Conservation (phyloP, 2,888 invertebrate species). For the Physocephala rufipes region DNA sequence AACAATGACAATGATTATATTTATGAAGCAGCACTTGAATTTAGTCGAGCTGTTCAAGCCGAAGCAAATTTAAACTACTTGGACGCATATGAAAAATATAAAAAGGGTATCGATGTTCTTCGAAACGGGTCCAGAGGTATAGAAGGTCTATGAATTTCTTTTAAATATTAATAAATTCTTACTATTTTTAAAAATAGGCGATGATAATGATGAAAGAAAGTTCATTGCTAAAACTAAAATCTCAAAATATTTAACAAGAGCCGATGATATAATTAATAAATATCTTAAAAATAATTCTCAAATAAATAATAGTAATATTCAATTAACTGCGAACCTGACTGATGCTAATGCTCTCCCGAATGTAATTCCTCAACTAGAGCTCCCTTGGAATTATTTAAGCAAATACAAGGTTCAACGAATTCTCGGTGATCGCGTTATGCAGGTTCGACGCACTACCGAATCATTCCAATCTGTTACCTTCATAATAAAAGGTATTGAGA, state of each 20-base stretch:
- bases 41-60: constrained; percentile 64
- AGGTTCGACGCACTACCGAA: constrained; percentile 63
- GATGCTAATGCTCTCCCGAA: constrained; percentile 47
- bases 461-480: constrained; percentile 55
- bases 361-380: constrained; percentile 49
- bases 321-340: constrained; percentile 59
- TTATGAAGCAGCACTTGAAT: constrained; percentile 64
- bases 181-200: constrained; percentile 51
- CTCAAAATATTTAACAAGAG: constrained; percentile 62
- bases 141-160: not conserved
- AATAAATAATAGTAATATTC: constrained; percentile 50
- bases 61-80: constrained; percentile 63
- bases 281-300: constrained; percentile 49
- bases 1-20: constrained; percentile 65
- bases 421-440: constrained; percentile 60
- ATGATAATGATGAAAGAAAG: constrained; percentile 61
- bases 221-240: constrained; percentile 65
- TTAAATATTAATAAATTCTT: not conserved
- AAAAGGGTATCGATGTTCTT: constrained; percentile 61
- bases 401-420: constrained; percentile 63
- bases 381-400: constrained; percentile 63
- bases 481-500: constrained; percentile 65
- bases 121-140: constrained; percentile 58
- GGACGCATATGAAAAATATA: constrained; percentile 60
- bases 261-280: constrained; percentile 62